phyloP scores from a whole-genome alignment of 23 tunicate species.

The Trididemnum miniatum region DNA sequence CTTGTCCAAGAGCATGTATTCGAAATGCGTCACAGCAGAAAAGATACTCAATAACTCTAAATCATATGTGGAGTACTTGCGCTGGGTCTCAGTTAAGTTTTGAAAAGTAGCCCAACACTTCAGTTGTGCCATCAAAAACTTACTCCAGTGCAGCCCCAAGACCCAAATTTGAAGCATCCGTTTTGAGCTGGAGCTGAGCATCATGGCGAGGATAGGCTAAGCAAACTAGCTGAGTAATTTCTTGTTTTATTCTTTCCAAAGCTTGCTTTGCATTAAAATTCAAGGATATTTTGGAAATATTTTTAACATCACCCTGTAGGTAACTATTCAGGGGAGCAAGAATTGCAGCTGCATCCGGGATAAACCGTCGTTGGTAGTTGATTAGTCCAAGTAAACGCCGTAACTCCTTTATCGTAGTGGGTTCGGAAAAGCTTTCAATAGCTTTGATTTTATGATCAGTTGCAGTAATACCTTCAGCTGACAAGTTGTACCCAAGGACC shows the following conservation, averaged over 20 bases:
- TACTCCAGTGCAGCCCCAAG: conserved; percentile 37
- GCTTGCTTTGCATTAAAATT: not conserved
- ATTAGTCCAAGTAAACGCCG: not conserved
- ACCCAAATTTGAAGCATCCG: conserved; percentile 18
- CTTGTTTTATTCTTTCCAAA: not conserved
- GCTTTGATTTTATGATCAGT: not conserved
- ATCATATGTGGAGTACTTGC: conserved; percentile 21
- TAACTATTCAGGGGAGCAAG: not conserved
- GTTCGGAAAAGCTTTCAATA: not conserved
- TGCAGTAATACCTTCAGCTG: conserved; percentile 33
- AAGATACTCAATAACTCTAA: conserved; percentile 25
- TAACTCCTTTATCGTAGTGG: not conserved
- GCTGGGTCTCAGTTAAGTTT: conserved; percentile 5
- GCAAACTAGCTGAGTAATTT: not conserved
- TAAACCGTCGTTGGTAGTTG: not conserved
- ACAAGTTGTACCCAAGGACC: conserved; percentile 6
- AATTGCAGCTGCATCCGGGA: not conserved
- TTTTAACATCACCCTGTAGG: conserved; percentile 2
- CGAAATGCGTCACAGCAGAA: not conserved
- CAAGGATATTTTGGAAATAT: not conserved
- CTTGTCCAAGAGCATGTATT: not conserved
- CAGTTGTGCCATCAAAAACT: not conserved
- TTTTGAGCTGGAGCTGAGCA: not conserved
- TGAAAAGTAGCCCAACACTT: conserved; percentile 33
- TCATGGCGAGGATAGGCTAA: not conserved